phyloP scores from a whole-genome alignment of 2,888 invertebrate species.

The Agrochola lota region DNA sequence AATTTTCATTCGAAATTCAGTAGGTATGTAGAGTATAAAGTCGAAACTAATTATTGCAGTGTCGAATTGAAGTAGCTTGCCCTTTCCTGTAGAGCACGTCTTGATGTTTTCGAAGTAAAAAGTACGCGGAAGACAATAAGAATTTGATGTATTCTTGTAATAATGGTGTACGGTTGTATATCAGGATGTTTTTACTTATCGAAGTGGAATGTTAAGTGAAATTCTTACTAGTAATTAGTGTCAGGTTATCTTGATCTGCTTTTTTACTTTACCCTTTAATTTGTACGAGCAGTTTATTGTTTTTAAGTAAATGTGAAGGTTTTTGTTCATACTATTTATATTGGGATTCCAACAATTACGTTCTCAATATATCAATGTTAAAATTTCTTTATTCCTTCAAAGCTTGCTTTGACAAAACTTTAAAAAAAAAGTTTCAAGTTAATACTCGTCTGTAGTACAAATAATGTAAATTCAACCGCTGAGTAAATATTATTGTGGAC shows the following conservation, averaged over 20 bases:
- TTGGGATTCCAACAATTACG: too few species aligned
- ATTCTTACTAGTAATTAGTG: slow-evolving; percentile 1
- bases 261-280: not conserved
- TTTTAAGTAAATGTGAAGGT: not conserved
- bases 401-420: too few species aligned
- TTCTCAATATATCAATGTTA: too few species aligned
- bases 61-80: slow-evolving; percentile 17
- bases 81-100: slow-evolving; percentile 26
- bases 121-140: slow-evolving; percentile 20
- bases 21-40: not conserved
- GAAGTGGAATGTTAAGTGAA: slow-evolving; percentile 13
- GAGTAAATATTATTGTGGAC: not conserved
- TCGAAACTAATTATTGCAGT: slow-evolving; percentile 15
- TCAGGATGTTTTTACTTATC: slow-evolving; percentile 27
- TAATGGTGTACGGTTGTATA: not conserved
- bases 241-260: not conserved
- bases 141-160: slow-evolving; percentile 3
- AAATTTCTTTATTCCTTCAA: too few species aligned
- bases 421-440: too few species aligned
- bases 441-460: too few species aligned
- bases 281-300: not conserved
- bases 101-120: not conserved
- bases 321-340: not conserved
- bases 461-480: too few species aligned
- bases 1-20: slow-evolving; percentile 26